These are phyloP conservation scores for Nyctereutes procyonoides DNA, from an alignment of 2,113 vertebrate genomes.

Conservation along the genomic window DNA sequence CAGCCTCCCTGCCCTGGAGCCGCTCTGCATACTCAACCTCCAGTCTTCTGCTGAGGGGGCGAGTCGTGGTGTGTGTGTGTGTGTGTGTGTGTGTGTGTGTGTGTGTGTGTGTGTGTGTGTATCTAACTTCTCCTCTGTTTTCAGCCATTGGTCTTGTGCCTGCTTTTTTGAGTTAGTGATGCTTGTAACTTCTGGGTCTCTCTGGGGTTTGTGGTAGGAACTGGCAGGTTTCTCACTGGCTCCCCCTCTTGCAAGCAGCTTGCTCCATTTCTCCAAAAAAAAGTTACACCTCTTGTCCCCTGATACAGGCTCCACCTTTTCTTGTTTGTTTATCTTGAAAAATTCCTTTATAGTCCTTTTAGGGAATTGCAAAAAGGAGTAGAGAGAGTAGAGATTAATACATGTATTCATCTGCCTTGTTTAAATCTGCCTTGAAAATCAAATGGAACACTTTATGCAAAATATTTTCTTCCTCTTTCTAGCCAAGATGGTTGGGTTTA, in stretches of 20 bases:
- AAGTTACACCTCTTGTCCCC: neutral
- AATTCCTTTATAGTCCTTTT: neutral
- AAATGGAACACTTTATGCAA: neutral
- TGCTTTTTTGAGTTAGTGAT: neutral
- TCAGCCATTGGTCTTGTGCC: neutral
- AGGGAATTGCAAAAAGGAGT: neutral
- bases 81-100: neutral
- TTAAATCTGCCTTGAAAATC: neutral
- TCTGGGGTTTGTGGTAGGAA: neutral
- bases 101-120: neutral
- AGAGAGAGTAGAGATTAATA: neutral
- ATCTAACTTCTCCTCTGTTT: neutral
- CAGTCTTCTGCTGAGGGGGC: neutral
- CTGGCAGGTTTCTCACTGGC: neutral
- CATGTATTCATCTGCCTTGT: neutral
- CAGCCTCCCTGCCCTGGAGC: too few species aligned
- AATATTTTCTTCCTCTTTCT: neutral
- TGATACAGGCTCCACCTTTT: neutral
- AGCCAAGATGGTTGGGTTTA: neutral
- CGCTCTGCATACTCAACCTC: neutral
- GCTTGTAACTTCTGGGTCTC: neutral
- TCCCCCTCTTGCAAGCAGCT: neutral
- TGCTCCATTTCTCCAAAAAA: neutral
- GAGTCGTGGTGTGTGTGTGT: neutral
- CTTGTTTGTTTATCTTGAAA: neutral